phyloP scores from a whole-genome alignment of 1,140 invertebrate species.

The Caenorhabditis elegans region WBcel235 BX284605.5:11059001-11059500 shows the following conservation, averaged over 20 bases:
- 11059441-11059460: too few relatives aligned
- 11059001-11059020: too few relatives aligned
- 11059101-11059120: not conserved
- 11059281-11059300: too few relatives aligned
- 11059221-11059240: conserved; percentile 37
- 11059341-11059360: not conserved
- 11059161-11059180: not conserved
- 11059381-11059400: too few relatives aligned
- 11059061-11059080: too few relatives aligned
- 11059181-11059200: not conserved
- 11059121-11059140: conserved; percentile 1
- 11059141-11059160: not conserved
- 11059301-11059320: too few relatives aligned
- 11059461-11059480: too few relatives aligned
- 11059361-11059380: not conserved
- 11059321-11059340: not conserved
- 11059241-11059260: conserved; percentile 8
- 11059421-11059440: not conserved
- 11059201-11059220: conserved; percentile 39
- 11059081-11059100: not conserved
- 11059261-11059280: not conserved
- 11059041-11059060: too few relatives aligned
- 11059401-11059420: not conserved
- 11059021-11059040: too few relatives aligned
- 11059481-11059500: too few relatives aligned